Evolutionary conservation across 2,888 invertebrate species (phyloP), one percentile per base, ranked within the genome.

Genomic region (Drosophila vallismaia): DNA sequence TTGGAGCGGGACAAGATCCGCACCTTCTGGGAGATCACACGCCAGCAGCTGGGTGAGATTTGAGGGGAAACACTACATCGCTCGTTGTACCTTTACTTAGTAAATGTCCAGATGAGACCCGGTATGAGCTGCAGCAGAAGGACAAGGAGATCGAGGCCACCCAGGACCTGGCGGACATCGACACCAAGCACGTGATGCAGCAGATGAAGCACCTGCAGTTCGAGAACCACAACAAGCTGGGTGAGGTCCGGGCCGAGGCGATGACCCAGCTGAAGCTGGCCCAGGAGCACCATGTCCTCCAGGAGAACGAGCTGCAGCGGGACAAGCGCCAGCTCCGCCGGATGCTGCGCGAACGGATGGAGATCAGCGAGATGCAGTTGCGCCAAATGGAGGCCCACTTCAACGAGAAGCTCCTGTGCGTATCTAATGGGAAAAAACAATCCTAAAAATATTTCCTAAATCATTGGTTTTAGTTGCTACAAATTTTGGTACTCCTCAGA

Each of bases 1-100:
- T 91, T 98, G 84, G 99, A 99, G 92, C 93, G 98, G 78, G 98
- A 98, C 91, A 98, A 98, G 92, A 93, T 98, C 12, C 94, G 97
- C 77, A 97, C 97, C 3, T 98, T 98, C 90, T 99, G 98, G 98
- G 98, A 98, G 92, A 97, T 98, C 57, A 96, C 98, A 0, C 94
- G 97, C 76, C 95, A 96, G 81, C 97, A 98, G 89, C 92, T 98
- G 44, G 97, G 98, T 88, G 97, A 97, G 81, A 76, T 14, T 49
- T 6, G n/a, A 12, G 0, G 6, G n/a, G 12, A n/a, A n/a, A n/a
- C n/a, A n/a, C n/a, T n/a, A n/a, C n/a, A 0, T 1, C n/a, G 5
- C 12, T 28, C 12, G n/a, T 10, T n/a, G 1, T n/a, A n/a, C 36
- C 36, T 12, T 1, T 12, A 5, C 1, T 19, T 19, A 1, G n/a